Evolutionary conservation across 1,140 invertebrate genomes (phyloP), one percentile per base, ranked within the genome.

Genomic region (Bicyclus anynana): DNA sequence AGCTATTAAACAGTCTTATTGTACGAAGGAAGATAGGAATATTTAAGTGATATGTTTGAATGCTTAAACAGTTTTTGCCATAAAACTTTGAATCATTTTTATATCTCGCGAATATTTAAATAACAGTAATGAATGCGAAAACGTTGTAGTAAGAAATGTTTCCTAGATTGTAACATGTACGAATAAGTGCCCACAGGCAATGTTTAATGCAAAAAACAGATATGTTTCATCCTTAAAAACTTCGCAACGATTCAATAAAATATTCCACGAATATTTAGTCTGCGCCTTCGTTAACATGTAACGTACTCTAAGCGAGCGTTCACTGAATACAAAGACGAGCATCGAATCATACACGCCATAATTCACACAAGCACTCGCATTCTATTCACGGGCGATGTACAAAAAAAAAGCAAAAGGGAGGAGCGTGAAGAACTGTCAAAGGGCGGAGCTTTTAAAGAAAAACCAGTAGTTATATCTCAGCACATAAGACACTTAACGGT

Each of bases 351-450:
- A 65, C 26, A 61, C 62, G 61, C 56, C 59, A 65, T 69, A 69
- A 74, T 74, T 81, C 71, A 72, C 47, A 65, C 67, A 57, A 71
- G 65, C 52, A 47, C 71, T 72, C 59, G 71, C 62, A 62, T 72
- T 59, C 63, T 72, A 73, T 74, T 81, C 68, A 84, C 74, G 75
- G 73, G 72, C 71, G 74, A 67, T 65, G 66, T 64, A 70, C 47
- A 59, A 59, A 63, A 73, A n/a, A 77, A 77, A 84, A 74, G 61
- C 69, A 75, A 76, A n/a, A 84, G 76, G 84, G 82, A 84, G 82
- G 84, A 83, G 84, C 75, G 69, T 61, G 16, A 50, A 76, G 71
- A 82, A 74, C 61, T 66, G 63, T 66, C 69, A 64, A 66, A 82
- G 71, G 85, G 83, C 83, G 83, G 83, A 70, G 81, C 74, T 65